Conservation (phyloP, 1,140 invertebrate genomes). For the Cydia amplana region DNA sequence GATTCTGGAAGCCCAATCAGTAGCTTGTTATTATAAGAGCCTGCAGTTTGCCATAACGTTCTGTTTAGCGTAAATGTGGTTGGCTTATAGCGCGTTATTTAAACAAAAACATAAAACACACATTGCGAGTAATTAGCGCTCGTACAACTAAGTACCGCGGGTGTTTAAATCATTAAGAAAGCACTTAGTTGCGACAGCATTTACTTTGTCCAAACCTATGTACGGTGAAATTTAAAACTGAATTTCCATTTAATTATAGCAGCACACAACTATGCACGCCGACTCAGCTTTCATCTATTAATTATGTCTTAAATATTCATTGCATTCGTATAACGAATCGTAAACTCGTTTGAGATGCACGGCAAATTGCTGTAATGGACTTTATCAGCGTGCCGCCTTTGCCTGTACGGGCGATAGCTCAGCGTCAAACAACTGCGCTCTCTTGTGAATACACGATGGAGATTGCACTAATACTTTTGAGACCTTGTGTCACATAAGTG, state of each 20-base stretch:
- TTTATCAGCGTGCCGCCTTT: conserved; percentile 12
- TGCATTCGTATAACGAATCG: neutral
- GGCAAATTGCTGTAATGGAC: conserved; percentile 1
- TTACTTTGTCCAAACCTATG: neutral
- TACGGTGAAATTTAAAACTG: neutral
- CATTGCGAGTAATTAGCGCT: conserved; percentile 21
- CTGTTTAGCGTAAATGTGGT: conserved; percentile 35
- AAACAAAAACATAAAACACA: conserved; percentile 21
- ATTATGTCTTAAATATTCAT: neutral
- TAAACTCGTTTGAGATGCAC: conserved; percentile 14
- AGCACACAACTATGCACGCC: neutral
- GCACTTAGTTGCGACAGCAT: neutral
- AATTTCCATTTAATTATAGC: neutral
- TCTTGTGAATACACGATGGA: conserved; percentile 23
- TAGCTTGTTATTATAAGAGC: conserved; percentile 41
- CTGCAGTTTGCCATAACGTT: conserved; percentile 39
- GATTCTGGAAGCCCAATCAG: conserved; percentile 34
- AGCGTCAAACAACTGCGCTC: conserved; percentile 25
- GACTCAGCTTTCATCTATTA: neutral
- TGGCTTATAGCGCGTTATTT: neutral
- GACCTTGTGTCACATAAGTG: neutral
- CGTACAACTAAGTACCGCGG: neutral
- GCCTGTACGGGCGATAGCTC: neutral
- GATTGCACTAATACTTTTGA: conserved; percentile 37
- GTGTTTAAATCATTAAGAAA: conserved; percentile 8